Conservation (phyloP, 2,113 vertebrate species). For the Varanus salvator region DNA sequence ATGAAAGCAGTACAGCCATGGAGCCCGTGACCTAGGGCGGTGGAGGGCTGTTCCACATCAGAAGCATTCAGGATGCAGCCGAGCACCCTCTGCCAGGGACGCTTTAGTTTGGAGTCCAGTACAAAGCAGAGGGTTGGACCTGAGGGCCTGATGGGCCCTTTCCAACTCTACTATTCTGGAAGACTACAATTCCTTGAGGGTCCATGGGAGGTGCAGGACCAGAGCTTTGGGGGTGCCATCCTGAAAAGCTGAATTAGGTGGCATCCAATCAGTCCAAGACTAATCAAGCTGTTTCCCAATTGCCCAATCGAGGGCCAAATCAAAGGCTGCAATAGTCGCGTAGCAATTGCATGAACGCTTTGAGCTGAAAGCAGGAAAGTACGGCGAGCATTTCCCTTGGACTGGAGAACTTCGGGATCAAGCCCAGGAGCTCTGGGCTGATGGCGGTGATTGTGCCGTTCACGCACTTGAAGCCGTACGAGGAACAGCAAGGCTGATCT, state of each 20-base stretch:
- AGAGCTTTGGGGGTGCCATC: background rate
- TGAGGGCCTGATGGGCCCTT: too few relatives aligned
- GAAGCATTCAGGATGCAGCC: too few relatives aligned
- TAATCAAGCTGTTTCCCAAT: background rate
- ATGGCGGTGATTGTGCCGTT: background rate
- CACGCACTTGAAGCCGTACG: background rate
- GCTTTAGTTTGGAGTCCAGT: too few relatives aligned
- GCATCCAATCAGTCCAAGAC: background rate
- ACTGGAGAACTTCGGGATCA: background rate
- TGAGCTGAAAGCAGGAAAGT: background rate
- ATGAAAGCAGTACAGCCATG: too few relatives aligned
- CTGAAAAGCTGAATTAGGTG: background rate
- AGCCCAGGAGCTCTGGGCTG: background rate
- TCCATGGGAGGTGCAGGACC: background rate
- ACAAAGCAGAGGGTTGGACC: too few relatives aligned
- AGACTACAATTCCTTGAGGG: too few relatives aligned
- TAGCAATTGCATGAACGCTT: background rate
- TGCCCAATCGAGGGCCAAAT: background rate
- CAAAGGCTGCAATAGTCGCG: background rate
- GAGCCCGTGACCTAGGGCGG: too few relatives aligned
- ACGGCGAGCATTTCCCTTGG: background rate
- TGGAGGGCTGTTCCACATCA: too few relatives aligned
- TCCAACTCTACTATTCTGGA: too few relatives aligned
- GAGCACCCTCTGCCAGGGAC: too few relatives aligned
- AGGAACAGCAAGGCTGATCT: background rate